Conservation (phyloP, 2,113 vertebrate genomes). For the Cariama cristata region DNA sequence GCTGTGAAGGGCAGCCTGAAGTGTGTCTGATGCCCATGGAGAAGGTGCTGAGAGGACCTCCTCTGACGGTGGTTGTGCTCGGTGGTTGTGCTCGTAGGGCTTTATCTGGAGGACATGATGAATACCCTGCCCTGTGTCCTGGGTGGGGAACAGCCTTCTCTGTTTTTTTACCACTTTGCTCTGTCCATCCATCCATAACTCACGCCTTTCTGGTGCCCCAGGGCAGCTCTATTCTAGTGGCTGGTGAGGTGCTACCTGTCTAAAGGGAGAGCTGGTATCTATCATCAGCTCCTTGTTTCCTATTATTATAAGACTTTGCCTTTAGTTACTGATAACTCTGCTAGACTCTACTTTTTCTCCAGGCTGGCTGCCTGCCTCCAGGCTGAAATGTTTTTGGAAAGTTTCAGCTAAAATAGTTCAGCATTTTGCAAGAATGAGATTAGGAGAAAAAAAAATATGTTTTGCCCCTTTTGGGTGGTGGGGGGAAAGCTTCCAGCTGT, state of each 20-base stretch:
- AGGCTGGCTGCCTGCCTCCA: neutral
- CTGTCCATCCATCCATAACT: neutral
- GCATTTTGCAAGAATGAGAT: slow-evolving; percentile 35
- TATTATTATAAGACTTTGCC: neutral
- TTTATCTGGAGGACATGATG: neutral
- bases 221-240: neutral
- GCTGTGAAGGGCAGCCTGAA: neutral
- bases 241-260: neutral
- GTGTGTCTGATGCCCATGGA: neutral
- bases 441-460: neutral
- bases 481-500: neutral
- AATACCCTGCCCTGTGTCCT: neutral
- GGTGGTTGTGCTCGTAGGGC: neutral
- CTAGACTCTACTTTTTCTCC: neutral
- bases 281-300: neutral
- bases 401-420: neutral
- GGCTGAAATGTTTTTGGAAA: slow-evolving; percentile 21
- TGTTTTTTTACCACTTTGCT: neutral
- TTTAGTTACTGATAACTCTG: neutral
- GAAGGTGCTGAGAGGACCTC: neutral
- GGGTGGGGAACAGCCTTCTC: neutral
- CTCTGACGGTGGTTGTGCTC: neutral
- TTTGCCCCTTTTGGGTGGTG: neutral
- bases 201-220: neutral
- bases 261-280: neutral